Base-by-base conservation (phyloP, 1,140 invertebrate genomes). In the Archivesica marissinica region DNA sequence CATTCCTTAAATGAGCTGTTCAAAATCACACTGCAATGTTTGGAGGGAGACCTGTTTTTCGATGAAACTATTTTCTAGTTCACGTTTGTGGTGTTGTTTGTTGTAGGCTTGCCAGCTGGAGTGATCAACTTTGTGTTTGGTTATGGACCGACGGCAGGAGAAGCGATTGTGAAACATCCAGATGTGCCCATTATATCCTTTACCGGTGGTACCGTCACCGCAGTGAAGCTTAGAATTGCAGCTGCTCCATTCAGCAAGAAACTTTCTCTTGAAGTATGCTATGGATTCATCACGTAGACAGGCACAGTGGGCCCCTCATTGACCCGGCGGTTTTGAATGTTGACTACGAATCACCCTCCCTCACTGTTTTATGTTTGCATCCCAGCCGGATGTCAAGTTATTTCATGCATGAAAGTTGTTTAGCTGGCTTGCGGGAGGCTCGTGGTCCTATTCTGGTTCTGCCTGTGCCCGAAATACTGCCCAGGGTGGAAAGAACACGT, bases 111-210 rank as follows among this genome's bases (percentile, higher is more conserved):
- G 23, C 95, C 95, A 0, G 84, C 93, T 47, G 95, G 95, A 74
- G 95, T 96, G 4, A 91, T 95, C 0, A 96, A 96, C 88, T 94
- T 96, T 88, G 95, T 96, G 17, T 95, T 95, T 92, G 95, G 95
- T 25, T 89, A 89, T 66, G 95, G 95, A 13, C 90, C 90, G 6
- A 90, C 89, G 61, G 95, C 94, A 66, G 95, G 95, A 9, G 93
- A 95, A 74, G 93, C 94, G 2, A 87, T 96, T 3, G 94, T 95
- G 0, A 92, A 82, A 52, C 95, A 96, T 90, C 95, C 95, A 0
- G 91, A 94, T 77, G 94, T 95, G 6, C 92, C 89, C 1, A 77
- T 93, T 1, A 87, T 94, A 35, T 93, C 93, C 7, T 96, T 96
- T 89, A 96, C 95, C 66, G 95, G 95, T 17, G 95, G 95, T 33